Evolutionary conservation across 2,113 vertebrate genomes (phyloP), one percentile per base, ranked within the genome.

Genomic region (Rhinoptilus africanus): DNA sequence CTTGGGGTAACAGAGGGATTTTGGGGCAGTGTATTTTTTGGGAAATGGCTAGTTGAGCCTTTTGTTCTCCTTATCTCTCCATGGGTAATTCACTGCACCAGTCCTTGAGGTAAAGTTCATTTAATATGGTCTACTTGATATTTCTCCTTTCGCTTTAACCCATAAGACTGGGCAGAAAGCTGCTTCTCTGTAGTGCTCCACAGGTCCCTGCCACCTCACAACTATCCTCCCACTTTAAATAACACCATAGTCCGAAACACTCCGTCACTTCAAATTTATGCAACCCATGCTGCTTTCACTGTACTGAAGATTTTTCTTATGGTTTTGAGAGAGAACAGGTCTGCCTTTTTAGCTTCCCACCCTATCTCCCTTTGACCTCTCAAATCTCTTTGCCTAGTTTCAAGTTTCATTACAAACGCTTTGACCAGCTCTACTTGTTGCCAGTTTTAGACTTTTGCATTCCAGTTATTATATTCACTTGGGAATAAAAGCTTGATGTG

Each of bases 321-420:
- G 22, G 39, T 92, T 95, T 96, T 97, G 93, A 96, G 79, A 92
- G 95, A 95, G 93, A 96, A 64, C 93, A 95, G 96, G 95, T 96
- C 95, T 96, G 79, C 50, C 57, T 88, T 86, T 57, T 39, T 62
- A 66, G 79, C 64, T 94, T 92, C 85, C 83, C 66, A 62, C 68
- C 57, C 88, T 95, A 53, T 97, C 92, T 96, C 83, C 88, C 60
- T 92, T 95, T 86, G 89, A 95, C 95, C 82, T 95, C 81, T 91
- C 75, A 91, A 95, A 95, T 95, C 83, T 97, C 88, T 96, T 95
- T 95, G 64, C 88, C 84, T 89, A 26, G 86, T 96, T 95, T 97
- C 91, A 93, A 89, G 78, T 97, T 96, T 96, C 94, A 96, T 92
- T 96, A 87, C 88, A 95, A 72, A 75, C 74, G 69, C 89, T 96